Conservation (phyloP, 1,140 invertebrate genomes). For the Gryon sp. region DNA sequence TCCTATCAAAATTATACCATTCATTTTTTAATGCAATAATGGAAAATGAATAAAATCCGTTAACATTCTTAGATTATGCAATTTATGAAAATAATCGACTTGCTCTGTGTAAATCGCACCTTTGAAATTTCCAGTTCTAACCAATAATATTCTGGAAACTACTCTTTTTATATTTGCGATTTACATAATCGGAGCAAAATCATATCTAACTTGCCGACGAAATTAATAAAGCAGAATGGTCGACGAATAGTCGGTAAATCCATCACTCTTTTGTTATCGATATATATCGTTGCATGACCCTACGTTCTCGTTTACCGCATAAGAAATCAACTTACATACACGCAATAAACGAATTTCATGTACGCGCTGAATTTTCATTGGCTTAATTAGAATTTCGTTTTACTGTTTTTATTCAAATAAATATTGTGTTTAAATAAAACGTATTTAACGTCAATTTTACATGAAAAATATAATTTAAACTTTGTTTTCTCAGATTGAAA, state of each 20-base stretch:
- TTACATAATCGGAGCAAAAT: constrained; percentile 59
- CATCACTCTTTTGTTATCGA: constrained; percentile 18
- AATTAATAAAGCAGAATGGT: constrained; percentile 44
- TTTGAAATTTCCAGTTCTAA: constrained; percentile 30
- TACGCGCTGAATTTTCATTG: no score
- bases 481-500: no score
- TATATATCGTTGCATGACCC: constrained; percentile 12
- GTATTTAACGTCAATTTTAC: no score
- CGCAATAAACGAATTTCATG: no score
- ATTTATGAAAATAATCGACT: constrained; percentile 39
- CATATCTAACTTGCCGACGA: constrained; percentile 22
- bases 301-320: constrained; percentile 6
- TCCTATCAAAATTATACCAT: constrained; percentile 23
- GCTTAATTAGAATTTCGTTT: no score
- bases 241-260: constrained; percentile 34
- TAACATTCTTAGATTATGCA: constrained; percentile 28
- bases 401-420: no score
- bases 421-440: no score
- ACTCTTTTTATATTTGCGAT: constrained; percentile 36
- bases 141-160: constrained; percentile 46
- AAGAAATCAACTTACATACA: not conserved
- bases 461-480: no score
- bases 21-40: constrained; percentile 10
- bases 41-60: constrained; percentile 42
- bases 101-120: constrained; percentile 27